phyloP scores from a whole-genome alignment of 2,113 vertebrate genomes.

The Ochotona princeps region DNA sequence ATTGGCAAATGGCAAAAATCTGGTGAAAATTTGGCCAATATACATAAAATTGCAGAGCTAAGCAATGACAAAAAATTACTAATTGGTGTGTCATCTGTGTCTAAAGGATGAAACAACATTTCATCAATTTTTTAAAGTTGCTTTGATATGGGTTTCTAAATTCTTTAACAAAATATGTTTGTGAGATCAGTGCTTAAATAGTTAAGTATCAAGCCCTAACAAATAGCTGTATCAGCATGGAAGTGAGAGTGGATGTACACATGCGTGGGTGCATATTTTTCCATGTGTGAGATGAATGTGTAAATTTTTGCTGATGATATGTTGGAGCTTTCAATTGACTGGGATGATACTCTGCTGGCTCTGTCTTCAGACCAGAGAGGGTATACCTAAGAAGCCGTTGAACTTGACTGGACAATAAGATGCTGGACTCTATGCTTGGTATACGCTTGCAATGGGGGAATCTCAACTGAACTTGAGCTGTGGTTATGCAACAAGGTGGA shows the following conservation, averaged over 20 bases:
- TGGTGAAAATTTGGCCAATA: background rate
- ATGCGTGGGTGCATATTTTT: constrained; percentile 41
- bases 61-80: background rate
- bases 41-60: background rate
- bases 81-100: background rate
- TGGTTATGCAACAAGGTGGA: no score
- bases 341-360: no score
- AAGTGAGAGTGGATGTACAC: background rate
- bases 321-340: no score
- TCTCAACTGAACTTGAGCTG: no score
- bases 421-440: no score
- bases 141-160: background rate
- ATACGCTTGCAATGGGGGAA: no score
- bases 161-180: background rate
- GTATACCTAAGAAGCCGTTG: no score
- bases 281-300: background rate
- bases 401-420: no score
- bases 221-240: background rate
- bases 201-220: background rate
- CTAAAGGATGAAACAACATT: background rate
- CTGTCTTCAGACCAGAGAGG: no score
- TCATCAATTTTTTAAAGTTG: background rate
- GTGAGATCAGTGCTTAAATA: background rate
- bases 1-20: background rate
- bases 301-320: no score